Evolutionary conservation across 2,113 vertebrate species (phyloP).

Genomic region (Rhombomys opimus): DNA sequence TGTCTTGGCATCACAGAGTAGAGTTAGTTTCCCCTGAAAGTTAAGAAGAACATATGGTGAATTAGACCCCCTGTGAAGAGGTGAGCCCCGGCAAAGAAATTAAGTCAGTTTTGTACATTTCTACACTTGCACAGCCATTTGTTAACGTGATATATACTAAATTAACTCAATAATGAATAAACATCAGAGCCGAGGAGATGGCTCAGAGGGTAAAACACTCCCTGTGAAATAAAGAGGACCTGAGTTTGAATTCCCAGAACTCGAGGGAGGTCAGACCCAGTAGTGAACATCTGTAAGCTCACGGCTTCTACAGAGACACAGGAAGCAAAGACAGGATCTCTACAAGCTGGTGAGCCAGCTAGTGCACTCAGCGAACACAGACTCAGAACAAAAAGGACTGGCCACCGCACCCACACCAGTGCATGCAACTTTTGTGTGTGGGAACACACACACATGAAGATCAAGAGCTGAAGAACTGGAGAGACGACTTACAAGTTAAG

Average conservation of each 20-base stretch:
- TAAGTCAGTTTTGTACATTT: background rate
- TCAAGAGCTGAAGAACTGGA: background rate
- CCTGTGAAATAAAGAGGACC: background rate
- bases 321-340: background rate
- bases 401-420: background rate
- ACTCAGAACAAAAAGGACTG: background rate
- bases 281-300: background rate
- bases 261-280: background rate
- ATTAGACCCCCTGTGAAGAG: background rate
- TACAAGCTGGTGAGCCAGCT: background rate
- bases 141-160: background rate
- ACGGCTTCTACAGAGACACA: too few species aligned
- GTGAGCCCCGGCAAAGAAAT: background rate
- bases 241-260: background rate
- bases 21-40: conserved; percentile 90
- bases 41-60: background rate
- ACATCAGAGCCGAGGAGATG: background rate
- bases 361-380: background rate
- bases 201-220: background rate
- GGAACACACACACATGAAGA: background rate
- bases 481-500: background rate
- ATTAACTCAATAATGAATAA: background rate
- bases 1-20: conserved; percentile 91
- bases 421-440: too few species aligned
- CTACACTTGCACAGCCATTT: background rate